Evolutionary conservation across 2,113 vertebrate genomes (phyloP).

Genomic region (Labeo rohita): DNA sequence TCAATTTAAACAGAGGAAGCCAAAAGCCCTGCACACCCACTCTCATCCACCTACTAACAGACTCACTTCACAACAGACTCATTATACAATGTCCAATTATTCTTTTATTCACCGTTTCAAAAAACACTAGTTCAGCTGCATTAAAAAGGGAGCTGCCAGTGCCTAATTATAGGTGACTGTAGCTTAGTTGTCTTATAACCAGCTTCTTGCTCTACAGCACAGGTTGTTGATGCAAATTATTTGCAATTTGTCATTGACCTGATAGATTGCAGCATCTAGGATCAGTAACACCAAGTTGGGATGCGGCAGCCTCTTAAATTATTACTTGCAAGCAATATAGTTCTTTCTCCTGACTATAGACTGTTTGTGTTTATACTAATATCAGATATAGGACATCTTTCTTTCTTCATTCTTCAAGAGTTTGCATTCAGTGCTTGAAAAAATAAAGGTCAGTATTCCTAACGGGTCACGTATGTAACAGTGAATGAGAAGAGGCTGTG

Average conservation of each 20-base stretch:
- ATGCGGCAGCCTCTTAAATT: not conserved
- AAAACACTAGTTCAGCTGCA: not conserved
- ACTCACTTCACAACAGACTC: not conserved
- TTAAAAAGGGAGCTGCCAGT: not conserved
- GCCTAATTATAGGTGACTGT: constrained; percentile 18
- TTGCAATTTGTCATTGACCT: not conserved
- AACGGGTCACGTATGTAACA: not conserved
- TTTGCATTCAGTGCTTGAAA: not conserved
- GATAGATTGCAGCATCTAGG: not conserved
- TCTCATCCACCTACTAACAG: constrained; percentile 12
- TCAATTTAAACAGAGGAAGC: constrained; percentile 12
- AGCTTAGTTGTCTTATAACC: not conserved
- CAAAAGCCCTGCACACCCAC: not conserved
- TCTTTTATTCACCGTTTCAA: not conserved
- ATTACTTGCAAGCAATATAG: not conserved
- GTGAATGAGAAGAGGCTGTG: not conserved
- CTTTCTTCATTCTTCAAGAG: no score
- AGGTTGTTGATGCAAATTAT: constrained; percentile 17
- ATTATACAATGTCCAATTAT: constrained; percentile 18
- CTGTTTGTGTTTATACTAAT: not conserved
- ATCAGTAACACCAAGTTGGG: not conserved
- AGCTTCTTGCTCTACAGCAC: not conserved
- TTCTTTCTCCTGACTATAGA: not conserved
- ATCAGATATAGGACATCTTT: not conserved
- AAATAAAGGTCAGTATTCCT: not conserved